A percentile compares a stretch with the other conserved stretches of the same genome.
Evolutionary conservation across 1,140 invertebrate genomes (phyloP).

Genomic region (Pectinophora gossypiella): DNA sequence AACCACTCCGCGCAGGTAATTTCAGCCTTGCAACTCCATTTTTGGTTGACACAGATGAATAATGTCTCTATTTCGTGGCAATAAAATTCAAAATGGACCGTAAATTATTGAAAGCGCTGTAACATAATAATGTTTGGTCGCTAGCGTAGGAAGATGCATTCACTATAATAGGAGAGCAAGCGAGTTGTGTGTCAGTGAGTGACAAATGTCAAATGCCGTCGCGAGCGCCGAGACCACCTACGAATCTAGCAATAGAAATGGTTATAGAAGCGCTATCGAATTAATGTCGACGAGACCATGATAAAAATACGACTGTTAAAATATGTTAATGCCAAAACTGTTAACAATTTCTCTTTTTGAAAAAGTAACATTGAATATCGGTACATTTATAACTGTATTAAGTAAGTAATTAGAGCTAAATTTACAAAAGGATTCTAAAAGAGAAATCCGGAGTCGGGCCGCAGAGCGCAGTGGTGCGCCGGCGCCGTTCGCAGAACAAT

Average conservation of each 20-base stretch:
- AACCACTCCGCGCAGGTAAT: constrained; percentile 32
- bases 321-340: too few species aligned
- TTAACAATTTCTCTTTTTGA: too few species aligned
- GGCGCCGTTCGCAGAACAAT: constrained; percentile 8
- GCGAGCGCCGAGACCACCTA: constrained; percentile 17
- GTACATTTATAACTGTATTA: too few species aligned
- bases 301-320: too few species aligned
- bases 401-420: neutral
- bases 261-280: neutral
- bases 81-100: neutral
- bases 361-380: too few species aligned
- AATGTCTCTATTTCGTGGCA: neutral
- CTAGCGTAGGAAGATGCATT: constrained; percentile 18
- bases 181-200: constrained; percentile 14
- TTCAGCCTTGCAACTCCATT: constrained; percentile 18
- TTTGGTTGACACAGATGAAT: neutral
- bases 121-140: constrained; percentile 12
- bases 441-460: neutral
- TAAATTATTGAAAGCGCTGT: neutral
- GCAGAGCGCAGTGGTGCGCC: too few species aligned
- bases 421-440: neutral
- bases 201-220: constrained; percentile 23
- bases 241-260: constrained; percentile 6
- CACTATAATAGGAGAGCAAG: constrained; percentile 19
- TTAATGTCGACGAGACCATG: neutral